These are phyloP conservation scores for Pipistrellus kuhlii DNA, from an alignment of 2,797 vertebrate genomes.

Conservation along the genomic window DNA sequence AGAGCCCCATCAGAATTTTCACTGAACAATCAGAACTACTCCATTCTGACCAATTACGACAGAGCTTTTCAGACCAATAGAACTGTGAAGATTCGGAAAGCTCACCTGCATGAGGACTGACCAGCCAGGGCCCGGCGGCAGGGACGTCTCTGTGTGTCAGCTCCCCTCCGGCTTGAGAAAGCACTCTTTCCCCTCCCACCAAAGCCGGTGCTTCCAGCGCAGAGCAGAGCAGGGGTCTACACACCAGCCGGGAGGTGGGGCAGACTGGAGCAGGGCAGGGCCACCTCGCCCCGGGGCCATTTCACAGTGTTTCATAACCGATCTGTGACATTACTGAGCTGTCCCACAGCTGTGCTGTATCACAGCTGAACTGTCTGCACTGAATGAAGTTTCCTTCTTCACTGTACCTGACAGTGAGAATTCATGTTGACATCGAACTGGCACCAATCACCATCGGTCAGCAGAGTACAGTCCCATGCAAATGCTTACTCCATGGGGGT, in stretches of 20 bases:
- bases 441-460: background rate
- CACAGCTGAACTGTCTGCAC: background rate
- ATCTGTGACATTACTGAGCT: background rate
- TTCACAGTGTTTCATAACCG: background rate
- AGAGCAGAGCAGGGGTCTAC: background rate
- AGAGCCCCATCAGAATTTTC: background rate
- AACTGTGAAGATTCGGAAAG: background rate
- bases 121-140: background rate
- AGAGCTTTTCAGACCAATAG: background rate
- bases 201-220: background rate
- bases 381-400: background rate
- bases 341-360: background rate
- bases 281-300: background rate
- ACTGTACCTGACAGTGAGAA: background rate
- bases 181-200: background rate
- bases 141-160: background rate
- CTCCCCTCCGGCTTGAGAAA: background rate
- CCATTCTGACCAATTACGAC: background rate
- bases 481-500: background rate
- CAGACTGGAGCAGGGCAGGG: background rate
- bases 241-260: background rate
- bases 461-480: background rate
- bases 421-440: background rate
- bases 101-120: background rate
- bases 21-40: background rate